Base-by-base conservation (phyloP, 2,797 vertebrate species). In the Enteromius paludinosus region DNA sequence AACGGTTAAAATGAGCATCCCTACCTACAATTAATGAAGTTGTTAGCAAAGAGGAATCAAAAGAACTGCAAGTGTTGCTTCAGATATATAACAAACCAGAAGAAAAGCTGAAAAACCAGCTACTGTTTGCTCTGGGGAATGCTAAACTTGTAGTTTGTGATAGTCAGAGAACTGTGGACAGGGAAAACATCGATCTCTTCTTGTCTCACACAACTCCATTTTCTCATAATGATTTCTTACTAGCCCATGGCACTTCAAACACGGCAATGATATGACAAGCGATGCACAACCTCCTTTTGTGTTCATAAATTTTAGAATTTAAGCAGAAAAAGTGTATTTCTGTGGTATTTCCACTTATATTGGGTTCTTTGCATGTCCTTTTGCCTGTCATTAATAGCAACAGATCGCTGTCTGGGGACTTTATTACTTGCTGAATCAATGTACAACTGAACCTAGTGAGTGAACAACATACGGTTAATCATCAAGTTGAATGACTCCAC, bases 301-400 rank as follows among this genome's bases (percentile, higher is more conserved):
- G 85, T 86, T 87, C 76, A 74, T 82, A 84, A 88, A 92, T 87
- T 91, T 84, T 92, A 90, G 86, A 93, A 91, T 92, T 86, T 93
- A 89, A 89, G 87, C 89, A 90, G 87, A 78, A 85, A 87, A 89
- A 89, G 82, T 66, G 75, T 76, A 86, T 66, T 45, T 43, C 78
- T 83, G 79, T 81, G 86, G 88, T 86, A 81, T 85, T 90, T 91
- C 86, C 87, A 86, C 66, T 88, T 61, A 88, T 86, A 85, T 88
- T 91, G 90, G 83, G 80, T 78, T 84, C 11, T 23, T 81, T 81
- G 77, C 85, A 83, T 86, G 69, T 62, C 25, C 25, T 61, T 28
- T 61, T 25, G 28, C 12, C 14, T 62, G 59, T 30, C 5, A 0
- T 62, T 83, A 87, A 90, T 87, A 73, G 87, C 79, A 82, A 83